Conservation (phyloP, 2,888 invertebrate species). For the Orthosia gothica region DNA sequence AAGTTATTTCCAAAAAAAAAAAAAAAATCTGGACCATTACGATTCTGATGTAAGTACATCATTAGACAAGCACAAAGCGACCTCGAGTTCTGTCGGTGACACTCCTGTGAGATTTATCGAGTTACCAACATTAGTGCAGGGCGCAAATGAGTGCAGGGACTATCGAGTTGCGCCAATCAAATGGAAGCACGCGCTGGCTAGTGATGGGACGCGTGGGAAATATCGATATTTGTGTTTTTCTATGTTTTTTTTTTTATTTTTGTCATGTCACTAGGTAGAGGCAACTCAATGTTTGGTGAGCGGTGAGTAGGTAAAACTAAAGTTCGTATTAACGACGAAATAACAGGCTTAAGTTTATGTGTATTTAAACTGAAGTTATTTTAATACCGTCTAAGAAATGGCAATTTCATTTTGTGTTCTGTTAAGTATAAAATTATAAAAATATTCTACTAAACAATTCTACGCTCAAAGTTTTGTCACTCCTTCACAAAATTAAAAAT, state of each 20-base stretch:
- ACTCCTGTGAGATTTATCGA: constrained; percentile 83
- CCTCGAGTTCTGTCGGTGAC: constrained; percentile 72
- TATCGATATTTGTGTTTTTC: constrained; percentile 64
- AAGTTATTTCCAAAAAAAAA: background rate
- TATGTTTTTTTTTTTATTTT: no score
- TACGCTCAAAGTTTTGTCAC: no score
- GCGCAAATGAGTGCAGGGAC: constrained; percentile 87
- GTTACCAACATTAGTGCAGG: constrained; percentile 81
- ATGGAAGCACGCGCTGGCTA: constrained; percentile 86
- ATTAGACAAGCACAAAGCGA: constrained; percentile 70
- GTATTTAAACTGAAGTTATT: no score
- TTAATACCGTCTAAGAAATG: no score
- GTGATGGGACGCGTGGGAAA: constrained; percentile 74
- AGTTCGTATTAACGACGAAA: no score
- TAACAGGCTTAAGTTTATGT: no score
- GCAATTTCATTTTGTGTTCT: no score
- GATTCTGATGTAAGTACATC: constrained; percentile 51
- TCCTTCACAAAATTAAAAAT: no score
- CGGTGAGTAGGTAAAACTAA: no score
- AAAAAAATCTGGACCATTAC: constrained; percentile 10
- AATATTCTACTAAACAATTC: background rate
- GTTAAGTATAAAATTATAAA: no score
- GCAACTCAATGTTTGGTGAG: no score
- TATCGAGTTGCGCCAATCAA: constrained; percentile 91
- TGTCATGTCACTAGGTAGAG: no score